These are phyloP conservation scores for Synergus gifuensis DNA, from an alignment of 2,888 invertebrate genomes.

Conservation along the genomic window DNA sequence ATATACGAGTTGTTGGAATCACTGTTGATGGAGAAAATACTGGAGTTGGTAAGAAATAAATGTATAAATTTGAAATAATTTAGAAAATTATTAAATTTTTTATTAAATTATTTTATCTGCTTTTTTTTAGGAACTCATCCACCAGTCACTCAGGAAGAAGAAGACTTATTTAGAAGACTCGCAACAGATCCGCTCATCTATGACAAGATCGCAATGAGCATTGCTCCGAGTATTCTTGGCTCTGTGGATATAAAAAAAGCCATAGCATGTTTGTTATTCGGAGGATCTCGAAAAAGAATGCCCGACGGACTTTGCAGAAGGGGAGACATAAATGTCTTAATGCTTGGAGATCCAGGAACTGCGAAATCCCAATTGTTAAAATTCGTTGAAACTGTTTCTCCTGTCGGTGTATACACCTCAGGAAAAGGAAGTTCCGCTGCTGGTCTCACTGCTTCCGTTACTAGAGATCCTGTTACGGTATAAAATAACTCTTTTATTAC, in stretches of 20 bases:
- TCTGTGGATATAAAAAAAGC: constrained; percentile 97
- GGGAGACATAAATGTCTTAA: constrained; percentile 97
- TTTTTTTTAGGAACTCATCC: constrained; percentile 64
- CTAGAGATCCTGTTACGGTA: constrained; percentile 94
- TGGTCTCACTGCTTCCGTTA: constrained; percentile 98
- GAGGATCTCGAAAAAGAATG: constrained; percentile 91
- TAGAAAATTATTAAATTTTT: neutral
- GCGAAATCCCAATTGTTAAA: constrained; percentile 99
- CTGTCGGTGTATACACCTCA: constrained; percentile 97
- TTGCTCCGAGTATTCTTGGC: constrained; percentile 98
- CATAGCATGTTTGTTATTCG: constrained; percentile 96
- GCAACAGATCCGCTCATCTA: constrained; percentile 92
- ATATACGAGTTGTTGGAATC: constrained; percentile 96
- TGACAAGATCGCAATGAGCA: constrained; percentile 91
- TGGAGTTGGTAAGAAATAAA: constrained; percentile 80
- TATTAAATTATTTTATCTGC: constrained; percentile 24
- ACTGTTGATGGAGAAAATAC: constrained; percentile 90
- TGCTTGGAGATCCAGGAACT: constrained; percentile 99
- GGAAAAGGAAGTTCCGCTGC: constrained; percentile 99
- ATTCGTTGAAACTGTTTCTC: constrained; percentile 96
- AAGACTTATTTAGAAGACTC: constrained; percentile 89
- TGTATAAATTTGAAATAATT: constrained; percentile 12
- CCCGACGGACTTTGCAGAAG: constrained; percentile 97
- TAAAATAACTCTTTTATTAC: constrained; percentile 68
- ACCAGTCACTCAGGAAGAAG: constrained; percentile 84